Base-by-base conservation (phyloP, 1,140 invertebrate genomes). In the Riptortus pedestris region DNA sequence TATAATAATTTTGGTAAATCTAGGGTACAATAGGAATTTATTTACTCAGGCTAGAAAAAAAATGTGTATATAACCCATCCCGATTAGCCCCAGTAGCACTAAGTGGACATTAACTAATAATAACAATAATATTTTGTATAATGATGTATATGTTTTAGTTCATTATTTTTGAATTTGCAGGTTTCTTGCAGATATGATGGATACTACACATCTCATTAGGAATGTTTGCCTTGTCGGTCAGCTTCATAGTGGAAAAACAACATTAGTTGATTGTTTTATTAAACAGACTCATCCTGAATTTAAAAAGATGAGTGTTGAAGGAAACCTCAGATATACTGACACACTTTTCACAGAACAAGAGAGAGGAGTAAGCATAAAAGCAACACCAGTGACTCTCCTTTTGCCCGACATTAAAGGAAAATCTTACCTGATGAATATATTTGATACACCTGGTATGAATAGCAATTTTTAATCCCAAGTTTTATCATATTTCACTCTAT, bases 231-330 rank as follows among this genome's bases (percentile, higher is more conserved):
- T 99, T 20, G 83, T 97, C 71, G 97, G 97, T 12, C 96, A 99
- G 78, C 78, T 99, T 28, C 96, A 99, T 78, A 96, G 99, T 81
- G 97, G 97, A 66, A 99, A 99, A 83, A 99, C 96, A 1, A 94
- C 93, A 14, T 93, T 99, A 74, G 89, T 98, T 0, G 97, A 99
- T 75, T 98, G 95, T 75, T 77, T 99, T 4, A 85, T 99, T 26
- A 84, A 95, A 62, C 96, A 99, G 76, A 99, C 96, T 0, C 97
- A 99, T 79, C 94, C 95, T 0, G 85, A 86, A 62, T 82, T 95
- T 71, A 78, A 82, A 73, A 77, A 77, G 83, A 70, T 80, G 81
- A 67, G 80, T 67, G 85, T 88, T 69, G 86, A 89, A 70, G 83
- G 84, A 60, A 81, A 93, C 69, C 76, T 94, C 28, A 81, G 96